Conservation (phyloP, 2,888 invertebrate species). For the Trachelus troglodyta region DNA sequence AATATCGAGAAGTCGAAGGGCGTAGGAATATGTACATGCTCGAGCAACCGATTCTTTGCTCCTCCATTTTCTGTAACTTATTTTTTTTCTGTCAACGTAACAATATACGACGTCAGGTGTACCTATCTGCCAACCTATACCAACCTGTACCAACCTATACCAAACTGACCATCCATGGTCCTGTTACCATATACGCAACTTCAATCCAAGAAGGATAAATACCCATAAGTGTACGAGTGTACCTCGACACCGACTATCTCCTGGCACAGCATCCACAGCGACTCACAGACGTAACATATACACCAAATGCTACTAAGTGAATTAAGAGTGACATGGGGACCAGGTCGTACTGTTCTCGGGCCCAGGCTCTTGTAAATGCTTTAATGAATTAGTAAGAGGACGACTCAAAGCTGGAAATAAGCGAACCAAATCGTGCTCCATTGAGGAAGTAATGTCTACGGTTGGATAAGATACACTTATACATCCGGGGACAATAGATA, state of each 20-base stretch:
- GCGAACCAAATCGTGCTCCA: conserved; percentile 24
- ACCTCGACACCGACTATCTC: neutral
- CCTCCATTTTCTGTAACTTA: neutral
- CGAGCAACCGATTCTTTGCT: neutral
- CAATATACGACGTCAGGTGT: neutral
- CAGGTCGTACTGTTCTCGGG: conserved; percentile 21
- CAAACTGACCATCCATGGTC: neutral
- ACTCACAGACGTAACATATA: neutral
- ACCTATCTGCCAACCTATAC: neutral
- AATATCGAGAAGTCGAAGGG: neutral
- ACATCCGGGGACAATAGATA: neutral
- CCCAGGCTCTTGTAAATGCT: conserved; percentile 40
- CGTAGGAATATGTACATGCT: neutral
- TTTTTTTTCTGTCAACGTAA: neutral
- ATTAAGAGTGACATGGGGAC: conserved; percentile 39
- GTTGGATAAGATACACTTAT: neutral
- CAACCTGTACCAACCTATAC: neutral
- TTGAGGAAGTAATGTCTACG: conserved; percentile 24
- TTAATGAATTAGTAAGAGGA: conserved; percentile 44
- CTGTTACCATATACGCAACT: neutral
- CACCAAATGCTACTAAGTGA: conserved; percentile 35
- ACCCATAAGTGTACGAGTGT: neutral
- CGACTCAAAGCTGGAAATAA: conserved; percentile 37
- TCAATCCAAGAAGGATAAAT: neutral
- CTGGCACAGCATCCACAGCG: neutral